A percentile compares a stretch with the other conserved stretches of the same genome.
Evolutionary conservation across 2,113 vertebrate species (phyloP).

Genomic region (Phalacrocorax brasilianus): DNA sequence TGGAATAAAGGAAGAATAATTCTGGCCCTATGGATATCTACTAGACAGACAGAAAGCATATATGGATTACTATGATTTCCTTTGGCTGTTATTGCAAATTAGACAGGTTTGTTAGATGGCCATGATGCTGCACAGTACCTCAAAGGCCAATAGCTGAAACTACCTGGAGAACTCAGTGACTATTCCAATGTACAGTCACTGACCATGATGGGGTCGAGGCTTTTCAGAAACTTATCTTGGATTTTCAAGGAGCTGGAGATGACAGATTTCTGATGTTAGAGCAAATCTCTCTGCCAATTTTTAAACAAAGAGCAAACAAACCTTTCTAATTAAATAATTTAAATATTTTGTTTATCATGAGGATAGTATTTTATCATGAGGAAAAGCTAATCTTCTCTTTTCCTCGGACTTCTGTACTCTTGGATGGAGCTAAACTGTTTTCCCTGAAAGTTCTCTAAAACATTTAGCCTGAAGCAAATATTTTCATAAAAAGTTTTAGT

Average conservation of each 20-base stretch:
- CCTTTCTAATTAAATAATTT: not conserved
- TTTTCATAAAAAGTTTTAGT: conserved; percentile 27
- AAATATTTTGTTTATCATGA: not conserved
- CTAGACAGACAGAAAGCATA: not conserved
- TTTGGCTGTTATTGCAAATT: not conserved
- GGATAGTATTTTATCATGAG: not conserved
- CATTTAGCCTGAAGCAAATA: conserved; percentile 33
- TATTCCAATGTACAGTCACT: not conserved
- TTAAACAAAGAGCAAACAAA: not conserved
- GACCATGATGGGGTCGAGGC: fast-evolving
- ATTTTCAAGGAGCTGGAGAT: not conserved
- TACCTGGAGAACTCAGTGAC: not conserved
- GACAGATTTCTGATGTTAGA: not conserved
- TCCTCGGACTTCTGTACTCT: not conserved
- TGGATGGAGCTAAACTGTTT: not conserved
- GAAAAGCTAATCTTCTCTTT: not conserved
- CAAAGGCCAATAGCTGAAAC: not conserved
- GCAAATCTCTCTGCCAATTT: not conserved
- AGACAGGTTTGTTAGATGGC: not conserved
- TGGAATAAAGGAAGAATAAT: not conserved
- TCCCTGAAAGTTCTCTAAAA: conserved; percentile 19
- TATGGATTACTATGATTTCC: fast-evolving
- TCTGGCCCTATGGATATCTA: not conserved
- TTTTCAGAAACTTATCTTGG: not conserved
- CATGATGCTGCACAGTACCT: not conserved